Conservation (phyloP, 2,113 vertebrate genomes). For the Lophura nycthemera region DNA sequence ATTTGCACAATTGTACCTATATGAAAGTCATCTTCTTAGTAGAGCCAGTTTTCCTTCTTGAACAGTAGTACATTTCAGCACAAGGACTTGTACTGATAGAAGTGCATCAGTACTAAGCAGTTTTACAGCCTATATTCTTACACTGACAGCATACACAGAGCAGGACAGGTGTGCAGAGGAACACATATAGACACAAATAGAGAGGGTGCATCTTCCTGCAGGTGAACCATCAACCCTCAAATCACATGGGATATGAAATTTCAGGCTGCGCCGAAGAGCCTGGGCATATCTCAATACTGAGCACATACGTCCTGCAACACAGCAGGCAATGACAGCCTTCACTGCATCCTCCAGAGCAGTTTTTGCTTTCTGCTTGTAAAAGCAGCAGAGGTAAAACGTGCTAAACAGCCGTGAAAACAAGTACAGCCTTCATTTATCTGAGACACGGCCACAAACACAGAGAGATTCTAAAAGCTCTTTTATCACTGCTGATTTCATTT, state of each 20-base stretch:
- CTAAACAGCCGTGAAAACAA: background rate
- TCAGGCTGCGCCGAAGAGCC: background rate
- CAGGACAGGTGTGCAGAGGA: background rate
- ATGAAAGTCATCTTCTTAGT: background rate
- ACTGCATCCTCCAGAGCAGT: background rate
- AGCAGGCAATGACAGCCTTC: background rate
- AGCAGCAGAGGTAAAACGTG: background rate
- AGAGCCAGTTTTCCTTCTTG: background rate
- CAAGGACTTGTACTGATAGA: background rate
- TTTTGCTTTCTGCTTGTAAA: background rate
- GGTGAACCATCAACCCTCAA: background rate
- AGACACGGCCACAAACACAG: background rate
- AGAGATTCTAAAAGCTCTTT: background rate
- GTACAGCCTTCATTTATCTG: background rate
- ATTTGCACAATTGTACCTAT: background rate
- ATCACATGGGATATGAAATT: background rate
- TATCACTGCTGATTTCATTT: background rate
- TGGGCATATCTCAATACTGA: background rate
- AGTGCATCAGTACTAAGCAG: background rate
- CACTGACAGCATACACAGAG: background rate
- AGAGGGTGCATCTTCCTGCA: fast-evolving
- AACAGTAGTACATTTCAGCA: background rate
- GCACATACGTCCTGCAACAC: background rate
- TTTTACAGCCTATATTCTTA: background rate
- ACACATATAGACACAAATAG: fast-evolving